Evolutionary conservation across 2,797 vertebrate species (phyloP).

Genomic region (Helostoma temminkii): DNA sequence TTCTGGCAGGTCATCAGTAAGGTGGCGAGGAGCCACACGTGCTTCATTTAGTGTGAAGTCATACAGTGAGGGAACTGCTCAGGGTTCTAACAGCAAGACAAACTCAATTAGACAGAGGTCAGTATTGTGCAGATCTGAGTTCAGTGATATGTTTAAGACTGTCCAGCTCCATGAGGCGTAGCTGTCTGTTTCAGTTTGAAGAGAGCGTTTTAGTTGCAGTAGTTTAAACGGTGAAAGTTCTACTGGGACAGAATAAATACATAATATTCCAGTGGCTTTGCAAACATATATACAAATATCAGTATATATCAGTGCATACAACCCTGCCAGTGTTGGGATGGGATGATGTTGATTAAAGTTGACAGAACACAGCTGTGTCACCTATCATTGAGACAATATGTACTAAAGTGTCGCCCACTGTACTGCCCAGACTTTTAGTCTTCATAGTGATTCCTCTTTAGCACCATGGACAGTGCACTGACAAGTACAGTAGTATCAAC

Average conservation of each 20-base stretch:
- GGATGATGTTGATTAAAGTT: not conserved
- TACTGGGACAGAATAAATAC: not conserved
- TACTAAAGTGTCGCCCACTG: too few species aligned
- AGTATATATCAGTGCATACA: too few species aligned
- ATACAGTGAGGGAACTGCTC: not conserved
- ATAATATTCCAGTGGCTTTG: not conserved
- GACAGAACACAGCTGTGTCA: not conserved
- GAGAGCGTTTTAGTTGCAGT: not conserved
- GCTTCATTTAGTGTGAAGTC: slow-evolving; percentile 5
- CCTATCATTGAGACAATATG: too few species aligned
- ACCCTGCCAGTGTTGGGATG: not conserved
- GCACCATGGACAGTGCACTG: slow-evolving; percentile 22
- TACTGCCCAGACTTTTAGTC: slow-evolving; percentile 8
- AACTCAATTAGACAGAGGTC: not conserved
- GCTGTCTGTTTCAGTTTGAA: not conserved
- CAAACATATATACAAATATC: too few species aligned
- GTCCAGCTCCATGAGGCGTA: not conserved
- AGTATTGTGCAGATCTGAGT: not conserved
- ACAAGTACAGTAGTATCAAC: not conserved
- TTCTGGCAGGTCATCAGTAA: slow-evolving; percentile 2
- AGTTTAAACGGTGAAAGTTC: slow-evolving; percentile 1
- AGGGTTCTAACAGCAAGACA: slow-evolving; percentile 7
- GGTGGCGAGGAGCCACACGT: not conserved
- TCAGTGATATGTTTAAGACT: too few species aligned
- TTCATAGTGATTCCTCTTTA: slow-evolving; percentile 8